Evolutionary conservation across 2,113 vertebrate genomes (phyloP).

Genomic region (Chionomys nivalis): DNA sequence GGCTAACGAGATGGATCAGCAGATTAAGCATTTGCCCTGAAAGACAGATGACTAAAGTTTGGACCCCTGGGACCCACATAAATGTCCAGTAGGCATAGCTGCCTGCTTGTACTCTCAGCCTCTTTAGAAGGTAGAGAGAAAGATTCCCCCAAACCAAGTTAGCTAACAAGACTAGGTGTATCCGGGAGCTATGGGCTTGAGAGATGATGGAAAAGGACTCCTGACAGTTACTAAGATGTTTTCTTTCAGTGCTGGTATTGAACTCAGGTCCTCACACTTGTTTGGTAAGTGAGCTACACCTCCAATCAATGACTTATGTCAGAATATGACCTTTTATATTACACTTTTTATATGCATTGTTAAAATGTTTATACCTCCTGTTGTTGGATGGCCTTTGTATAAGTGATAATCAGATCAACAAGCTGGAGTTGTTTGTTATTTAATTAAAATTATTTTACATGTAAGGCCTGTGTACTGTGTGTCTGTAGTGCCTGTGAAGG

Average conservation of each 20-base stretch:
- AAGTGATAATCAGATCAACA: too few species aligned
- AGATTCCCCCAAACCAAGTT: neutral
- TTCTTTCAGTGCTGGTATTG: neutral
- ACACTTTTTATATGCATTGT: neutral
- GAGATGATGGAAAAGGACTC: neutral
- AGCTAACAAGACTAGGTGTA: neutral
- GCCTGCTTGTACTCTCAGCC: neutral
- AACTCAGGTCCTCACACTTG: neutral
- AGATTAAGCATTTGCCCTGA: too few species aligned
- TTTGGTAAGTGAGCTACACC: neutral
- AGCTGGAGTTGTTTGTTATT: neutral
- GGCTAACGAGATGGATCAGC: neutral
- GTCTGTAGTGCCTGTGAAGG: neutral
- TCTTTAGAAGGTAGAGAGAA: neutral
- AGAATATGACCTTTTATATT: neutral
- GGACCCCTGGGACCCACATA: too few species aligned
- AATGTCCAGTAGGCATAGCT: too few species aligned
- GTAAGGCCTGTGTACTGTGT: neutral
- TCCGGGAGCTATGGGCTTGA: neutral
- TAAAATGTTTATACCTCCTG: neutral
- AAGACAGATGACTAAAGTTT: neutral
- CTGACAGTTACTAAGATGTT: neutral
- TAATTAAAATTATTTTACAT: neutral
- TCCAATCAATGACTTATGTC: neutral
- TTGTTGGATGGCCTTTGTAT: neutral